A percentile compares a stretch with the other conserved stretches of the same genome.
Conservation (phyloP, 2,797 vertebrate species). For the Psittacula echo region DNA sequence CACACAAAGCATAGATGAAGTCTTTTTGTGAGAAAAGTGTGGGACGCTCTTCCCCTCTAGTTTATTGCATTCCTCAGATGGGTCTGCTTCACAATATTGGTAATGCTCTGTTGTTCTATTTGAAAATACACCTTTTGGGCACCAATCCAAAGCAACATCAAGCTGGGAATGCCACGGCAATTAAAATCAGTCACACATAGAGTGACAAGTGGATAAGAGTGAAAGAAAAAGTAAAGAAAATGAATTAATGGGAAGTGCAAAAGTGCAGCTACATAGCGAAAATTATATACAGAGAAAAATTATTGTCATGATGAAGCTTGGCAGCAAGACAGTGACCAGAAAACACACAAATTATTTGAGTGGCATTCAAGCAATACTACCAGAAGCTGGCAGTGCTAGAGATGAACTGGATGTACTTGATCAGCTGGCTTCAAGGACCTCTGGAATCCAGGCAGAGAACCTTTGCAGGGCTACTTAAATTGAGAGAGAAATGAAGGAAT, state of each 20-base stretch:
- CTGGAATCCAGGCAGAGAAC: background rate
- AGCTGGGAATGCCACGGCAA: constrained; percentile 14
- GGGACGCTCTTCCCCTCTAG: background rate
- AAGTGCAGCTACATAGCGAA: background rate
- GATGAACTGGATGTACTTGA: background rate
- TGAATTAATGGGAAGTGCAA: constrained; percentile 4
- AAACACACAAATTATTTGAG: background rate
- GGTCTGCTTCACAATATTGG: background rate
- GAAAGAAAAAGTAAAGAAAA: constrained; percentile 20
- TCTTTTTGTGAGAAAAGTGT: background rate
- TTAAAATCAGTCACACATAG: constrained; percentile 59
- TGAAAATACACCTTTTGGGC: constrained; percentile 45
- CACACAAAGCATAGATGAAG: rapidly evolving
- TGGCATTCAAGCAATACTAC: background rate
- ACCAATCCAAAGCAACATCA: constrained; percentile 48
- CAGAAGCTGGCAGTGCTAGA: background rate
- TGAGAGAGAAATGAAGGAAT: background rate
- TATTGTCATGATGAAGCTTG: background rate
- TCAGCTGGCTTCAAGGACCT: background rate
- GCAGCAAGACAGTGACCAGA: background rate
- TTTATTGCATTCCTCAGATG: background rate
- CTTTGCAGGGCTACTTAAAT: background rate
- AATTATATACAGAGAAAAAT: constrained; percentile 35
- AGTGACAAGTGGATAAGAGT: constrained; percentile 4
- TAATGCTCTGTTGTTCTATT: background rate